Conservation (phyloP, 2,797 vertebrate genomes). For the Alcedo quadribrachys region DNA sequence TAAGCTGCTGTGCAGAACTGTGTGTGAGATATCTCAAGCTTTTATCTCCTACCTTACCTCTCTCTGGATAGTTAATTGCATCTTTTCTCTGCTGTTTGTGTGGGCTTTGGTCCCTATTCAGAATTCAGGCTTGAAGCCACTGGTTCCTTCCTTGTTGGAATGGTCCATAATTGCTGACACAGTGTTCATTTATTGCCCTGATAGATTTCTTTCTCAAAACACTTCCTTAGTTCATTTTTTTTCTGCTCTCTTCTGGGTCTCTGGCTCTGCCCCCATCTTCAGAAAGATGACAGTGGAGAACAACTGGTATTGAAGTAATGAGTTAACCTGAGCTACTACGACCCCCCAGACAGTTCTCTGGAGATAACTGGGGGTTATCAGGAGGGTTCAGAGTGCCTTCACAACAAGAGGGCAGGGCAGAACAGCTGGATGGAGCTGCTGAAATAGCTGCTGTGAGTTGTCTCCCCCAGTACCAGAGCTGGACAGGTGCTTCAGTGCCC, state of each 20-base stretch:
- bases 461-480: background rate
- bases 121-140: slow-evolving; percentile 20
- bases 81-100: slow-evolving; percentile 20
- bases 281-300: background rate
- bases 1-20: background rate
- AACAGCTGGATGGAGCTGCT: background rate
- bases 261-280: background rate
- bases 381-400: background rate
- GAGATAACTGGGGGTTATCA: background rate
- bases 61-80: background rate
- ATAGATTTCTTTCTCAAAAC: background rate
- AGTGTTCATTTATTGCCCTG: background rate
- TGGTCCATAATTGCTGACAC: background rate
- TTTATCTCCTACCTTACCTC: background rate
- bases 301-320: background rate
- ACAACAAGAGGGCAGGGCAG: background rate
- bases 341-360: background rate
- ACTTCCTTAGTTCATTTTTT: background rate
- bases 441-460: background rate
- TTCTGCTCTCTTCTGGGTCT: background rate
- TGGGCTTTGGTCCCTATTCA: background rate
- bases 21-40: background rate
- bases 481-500: background rate
- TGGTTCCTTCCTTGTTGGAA: slow-evolving; percentile 6
- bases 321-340: background rate